Evolutionary conservation across 2,797 vertebrate species (phyloP), one percentile per base, ranked within the genome.

Genomic region (Lutra lutra): DNA sequence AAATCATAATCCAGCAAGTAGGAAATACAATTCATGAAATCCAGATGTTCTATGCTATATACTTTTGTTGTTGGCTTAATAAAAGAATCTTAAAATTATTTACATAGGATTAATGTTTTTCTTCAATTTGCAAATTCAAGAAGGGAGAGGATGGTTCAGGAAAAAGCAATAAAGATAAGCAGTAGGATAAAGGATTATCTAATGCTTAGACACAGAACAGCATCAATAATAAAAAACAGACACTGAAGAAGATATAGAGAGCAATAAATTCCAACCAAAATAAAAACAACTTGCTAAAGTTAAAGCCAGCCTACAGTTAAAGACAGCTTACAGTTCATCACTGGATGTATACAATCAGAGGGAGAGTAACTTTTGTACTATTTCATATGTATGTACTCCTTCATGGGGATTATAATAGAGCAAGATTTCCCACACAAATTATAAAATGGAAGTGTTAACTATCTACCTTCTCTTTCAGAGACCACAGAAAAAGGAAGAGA

Each of bases 1-100:
- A 93, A 93, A 98, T 97, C 98, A 98, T 64, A 97, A 23, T 85
- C 18, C 89, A 68, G 64, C 68, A 98, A 94, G 96, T 32, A 97
- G 62, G 58, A 91, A 98, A 87, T 43, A 94, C 9, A 96, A 78
- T 38, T 97, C 92, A 97, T 12, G 15, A 96, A 97, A 97, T 64
- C 96, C 72, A 98, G 95, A 98, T 92, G 66, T 32, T 95, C 23
- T 60, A 35, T 43, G 82, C 27, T 95, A 43, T 86, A n/a, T 66
- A 92, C 89, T 89, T 98, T 85, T 93, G 48, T 80, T 90, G 15
- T 32, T 84, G 17, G 51, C 92, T 96, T 73, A 93, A 87, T 70
- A 93, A 93, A 43, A 51, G n/a, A 86, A 95, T 68, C 79, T 86
- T 48, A 96, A 12, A 29, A 94, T 64, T 79, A 94, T 21, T 96